Conservation (phyloP, 2,797 vertebrate species). For the Prunella strophiata region DNA sequence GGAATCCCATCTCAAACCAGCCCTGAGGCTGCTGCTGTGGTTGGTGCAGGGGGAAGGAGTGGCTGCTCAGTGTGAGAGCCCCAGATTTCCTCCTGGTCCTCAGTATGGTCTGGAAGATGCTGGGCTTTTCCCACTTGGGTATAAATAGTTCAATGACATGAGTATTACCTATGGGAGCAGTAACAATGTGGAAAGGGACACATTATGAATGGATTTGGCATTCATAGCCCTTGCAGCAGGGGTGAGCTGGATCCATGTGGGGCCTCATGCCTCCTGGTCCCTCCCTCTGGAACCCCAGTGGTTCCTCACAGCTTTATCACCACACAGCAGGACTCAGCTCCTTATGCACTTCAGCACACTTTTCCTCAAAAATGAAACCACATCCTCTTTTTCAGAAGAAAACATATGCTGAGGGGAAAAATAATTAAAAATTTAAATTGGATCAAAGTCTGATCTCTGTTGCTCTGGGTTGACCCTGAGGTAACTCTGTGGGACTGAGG, state of each 20-base stretch:
- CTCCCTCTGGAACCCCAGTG: rapidly evolving
- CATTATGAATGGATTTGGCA: neutral
- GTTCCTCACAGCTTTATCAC: neutral
- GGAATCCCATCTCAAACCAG: neutral
- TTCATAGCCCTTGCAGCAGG: neutral
- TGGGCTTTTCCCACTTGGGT: neutral
- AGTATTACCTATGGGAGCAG: neutral
- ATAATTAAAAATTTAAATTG: neutral
- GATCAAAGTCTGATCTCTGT: neutral
- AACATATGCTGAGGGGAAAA: neutral
- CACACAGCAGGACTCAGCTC: neutral
- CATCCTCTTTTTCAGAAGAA: neutral
- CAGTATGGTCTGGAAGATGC: rapidly evolving
- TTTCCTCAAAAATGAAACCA: neutral
- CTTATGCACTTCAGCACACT: neutral
- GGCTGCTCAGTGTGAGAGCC: neutral
- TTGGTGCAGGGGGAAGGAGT: neutral
- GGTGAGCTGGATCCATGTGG: rapidly evolving
- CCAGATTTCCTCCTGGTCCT: neutral
- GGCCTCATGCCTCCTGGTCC: neutral
- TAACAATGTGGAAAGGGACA: neutral
- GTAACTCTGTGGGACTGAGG: neutral
- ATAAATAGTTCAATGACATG: neutral
- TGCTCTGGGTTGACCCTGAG: neutral
- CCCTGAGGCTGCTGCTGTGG: neutral